Conservation (phyloP, 2,797 vertebrate species). For the Lateolabrax maculatus region DNA sequence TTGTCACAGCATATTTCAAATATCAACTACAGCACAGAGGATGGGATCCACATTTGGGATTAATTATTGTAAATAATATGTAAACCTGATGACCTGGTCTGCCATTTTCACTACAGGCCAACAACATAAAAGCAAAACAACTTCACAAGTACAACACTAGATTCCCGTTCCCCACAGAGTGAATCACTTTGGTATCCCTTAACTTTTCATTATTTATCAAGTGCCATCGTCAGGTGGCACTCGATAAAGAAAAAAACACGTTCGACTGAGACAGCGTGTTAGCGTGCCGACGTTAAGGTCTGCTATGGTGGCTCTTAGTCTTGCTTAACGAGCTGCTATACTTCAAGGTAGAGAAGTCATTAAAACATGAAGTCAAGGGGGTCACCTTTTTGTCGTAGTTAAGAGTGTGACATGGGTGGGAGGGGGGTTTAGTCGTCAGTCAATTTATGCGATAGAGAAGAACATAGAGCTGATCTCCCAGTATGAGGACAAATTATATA, state of each 20-base stretch:
- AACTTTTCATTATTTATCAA: neutral
- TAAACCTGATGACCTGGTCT: no score
- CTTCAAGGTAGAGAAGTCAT: neutral
- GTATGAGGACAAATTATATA: no score
- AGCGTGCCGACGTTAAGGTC: neutral
- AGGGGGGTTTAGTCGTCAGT: neutral
- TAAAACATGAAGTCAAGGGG: neutral
- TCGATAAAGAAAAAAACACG: no score
- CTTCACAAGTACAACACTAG: neutral
- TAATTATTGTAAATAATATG: neutral
- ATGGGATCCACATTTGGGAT: neutral
- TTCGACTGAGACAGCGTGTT: neutral
- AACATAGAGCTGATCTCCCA: neutral
- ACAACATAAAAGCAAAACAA: neutral
- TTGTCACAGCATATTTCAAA: slow-evolving; percentile 17
- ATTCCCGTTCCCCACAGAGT: neutral
- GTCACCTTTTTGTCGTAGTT: neutral
- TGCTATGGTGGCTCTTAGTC: no score
- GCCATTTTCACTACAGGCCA: neutral
- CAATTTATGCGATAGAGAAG: neutral
- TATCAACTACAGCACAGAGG: neutral
- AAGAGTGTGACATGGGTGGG: neutral
- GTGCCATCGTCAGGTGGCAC: neutral
- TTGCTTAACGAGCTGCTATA: neutral
- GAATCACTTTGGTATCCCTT: neutral